These are phyloP conservation scores for Pachycephus smyrnensis DNA, from an alignment of 2,888 invertebrate genomes.

Conservation along the genomic window DNA sequence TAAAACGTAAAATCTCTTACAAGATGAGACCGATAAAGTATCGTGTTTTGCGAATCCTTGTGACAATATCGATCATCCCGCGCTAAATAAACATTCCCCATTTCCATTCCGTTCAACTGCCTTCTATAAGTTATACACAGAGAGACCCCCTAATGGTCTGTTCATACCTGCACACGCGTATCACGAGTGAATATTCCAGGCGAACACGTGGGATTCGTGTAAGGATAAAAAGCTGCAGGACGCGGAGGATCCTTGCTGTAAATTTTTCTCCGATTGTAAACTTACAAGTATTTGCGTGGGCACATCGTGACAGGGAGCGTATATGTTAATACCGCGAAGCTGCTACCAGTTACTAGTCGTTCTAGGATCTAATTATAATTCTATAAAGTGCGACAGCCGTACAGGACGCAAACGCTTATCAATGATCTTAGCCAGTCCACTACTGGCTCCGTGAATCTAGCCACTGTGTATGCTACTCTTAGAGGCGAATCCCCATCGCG, in stretches of 20 bases:
- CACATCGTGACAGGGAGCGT: constrained; percentile 1
- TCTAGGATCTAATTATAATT: constrained; percentile 23
- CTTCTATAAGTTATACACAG: not conserved
- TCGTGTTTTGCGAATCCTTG: not conserved
- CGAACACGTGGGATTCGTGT: not conserved
- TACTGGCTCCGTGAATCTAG: not conserved
- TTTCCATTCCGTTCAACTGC: not conserved
- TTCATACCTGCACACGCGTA: not conserved
- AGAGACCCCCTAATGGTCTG: not conserved
- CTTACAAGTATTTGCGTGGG: not conserved
- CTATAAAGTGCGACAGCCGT: constrained; percentile 10
- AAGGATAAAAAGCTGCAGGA: not conserved
- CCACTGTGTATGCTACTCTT: not conserved
- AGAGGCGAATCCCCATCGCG: not conserved
- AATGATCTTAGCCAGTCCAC: not conserved
- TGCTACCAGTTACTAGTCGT: not conserved
- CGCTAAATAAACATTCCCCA: not conserved
- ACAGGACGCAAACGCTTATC: constrained; percentile 3
- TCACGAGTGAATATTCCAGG: not conserved
- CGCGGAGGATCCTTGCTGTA: not conserved
- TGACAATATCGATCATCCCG: not conserved
- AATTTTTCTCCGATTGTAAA: not conserved
- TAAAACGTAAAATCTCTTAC: not conserved
- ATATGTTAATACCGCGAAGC: constrained; percentile 8
- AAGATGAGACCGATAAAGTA: not conserved